Base-by-base conservation (phyloP, 1,140 invertebrate species). In the Ladona fulva region DNA sequence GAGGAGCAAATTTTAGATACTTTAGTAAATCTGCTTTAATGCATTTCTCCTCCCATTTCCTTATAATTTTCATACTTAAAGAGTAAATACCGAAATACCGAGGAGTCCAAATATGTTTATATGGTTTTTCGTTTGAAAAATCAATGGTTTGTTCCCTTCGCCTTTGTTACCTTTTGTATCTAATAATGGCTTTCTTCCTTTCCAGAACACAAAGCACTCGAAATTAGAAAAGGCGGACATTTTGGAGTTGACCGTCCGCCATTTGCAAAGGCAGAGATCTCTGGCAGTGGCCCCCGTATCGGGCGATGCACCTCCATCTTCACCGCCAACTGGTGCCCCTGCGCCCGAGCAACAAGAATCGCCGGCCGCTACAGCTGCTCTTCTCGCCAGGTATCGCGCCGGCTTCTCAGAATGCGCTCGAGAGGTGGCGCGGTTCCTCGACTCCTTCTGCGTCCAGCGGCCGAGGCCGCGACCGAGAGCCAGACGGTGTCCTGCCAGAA, bases 181-280 rank as follows among this genome's bases (percentile, higher is more conserved):
- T n/a, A n/a, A n/a, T n/a, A n/a, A n/a, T n/a, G n/a, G n/a, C 8
- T 37, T 8, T 78, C 42, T 75, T 80, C 80, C 24, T 14, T 73
- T 24, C 5, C 79, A 84, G 86, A 92, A 89, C 83, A 90, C 88
- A 74, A 92, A 92, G 82, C 91, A 93, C 82, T 92, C 91, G 66
- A 93, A 92, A 85, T 86, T 97, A 80, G 95, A 97, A 85, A 97
- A 97, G 85, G 95, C 95, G 19, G 95, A 97, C 85, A 96, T 97
- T 80, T 86, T 97, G 74, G 95, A 97, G 84, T 88, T 97, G 84
- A 96, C 95, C 0, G 95, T 97, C 19, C 89, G 94, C 80, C 93
- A 96, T 84, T 89, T 97, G 77, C 92, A 94, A 81, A 85, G 91
- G 79, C 90, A 92, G 82, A 88, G 91, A 80, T 90, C 89, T 80